Base-by-base conservation (phyloP, 2,113 vertebrate genomes). In the Malurus cyaneus region DNA sequence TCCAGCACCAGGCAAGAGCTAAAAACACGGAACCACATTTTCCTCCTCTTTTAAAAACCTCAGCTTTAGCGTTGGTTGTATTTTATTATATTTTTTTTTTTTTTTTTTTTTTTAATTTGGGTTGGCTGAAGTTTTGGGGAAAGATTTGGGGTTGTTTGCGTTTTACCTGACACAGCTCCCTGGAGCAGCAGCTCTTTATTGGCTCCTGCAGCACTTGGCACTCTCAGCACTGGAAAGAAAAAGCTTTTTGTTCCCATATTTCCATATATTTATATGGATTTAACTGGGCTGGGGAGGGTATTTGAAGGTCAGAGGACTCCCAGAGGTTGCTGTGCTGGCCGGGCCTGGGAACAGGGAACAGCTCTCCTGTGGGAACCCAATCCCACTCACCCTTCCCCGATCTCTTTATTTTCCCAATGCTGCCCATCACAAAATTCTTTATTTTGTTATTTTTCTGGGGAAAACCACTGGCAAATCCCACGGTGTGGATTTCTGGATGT, bases 201-300 rank as follows among this genome's bases (percentile, higher is more conserved):
- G 94, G 89, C 92, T 91, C 47, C 80, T 4, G 5, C 89, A 64
- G 69, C 67, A 7, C 76, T 94, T 96, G 95, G 95, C 94, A 52
- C 89, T 70, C 53, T 14, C 50, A 4, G 71, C 1, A 1, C 41
- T 15, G 4, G 32, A 44, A 94, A 95, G 70, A 41, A 94, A 92
- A 95, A 93, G 92, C 81, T 95, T 97, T 97, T 96, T 97, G 93
- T 97, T 96, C 74, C 96, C 85, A 32, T 80, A 88, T 94, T 96
- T 83, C 85, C 50, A n/a, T 92, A 62, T 79, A 92, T 94, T 95
- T 91, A 25, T 95, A 77, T 94, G 82, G 62, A 77, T 93, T 96
- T 92, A 42, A 19, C 56, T 5, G 82, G 26, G 67, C 67, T 78
- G 56, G 61, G 64, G 88, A 96, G 93, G 92, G 88, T 77, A 82